phyloP scores from a whole-genome alignment of 2,797 vertebrate genomes.

The Buphagus erythrorhynchus region DNA sequence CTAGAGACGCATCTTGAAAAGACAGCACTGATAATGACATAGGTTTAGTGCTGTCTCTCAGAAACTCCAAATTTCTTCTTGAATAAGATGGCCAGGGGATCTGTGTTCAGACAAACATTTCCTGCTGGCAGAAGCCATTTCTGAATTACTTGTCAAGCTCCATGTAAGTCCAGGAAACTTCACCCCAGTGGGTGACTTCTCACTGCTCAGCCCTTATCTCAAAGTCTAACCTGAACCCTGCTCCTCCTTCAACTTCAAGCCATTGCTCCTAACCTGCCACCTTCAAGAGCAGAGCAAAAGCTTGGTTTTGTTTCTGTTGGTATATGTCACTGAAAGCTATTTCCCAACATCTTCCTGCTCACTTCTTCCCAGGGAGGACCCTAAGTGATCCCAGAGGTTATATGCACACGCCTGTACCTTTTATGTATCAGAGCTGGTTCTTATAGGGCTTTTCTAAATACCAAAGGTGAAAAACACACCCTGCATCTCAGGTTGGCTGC shows the following conservation, averaged over 20 bases:
- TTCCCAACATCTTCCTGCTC: background rate
- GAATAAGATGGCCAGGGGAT: fast-evolving
- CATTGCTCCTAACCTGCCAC: background rate
- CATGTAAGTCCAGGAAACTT: background rate
- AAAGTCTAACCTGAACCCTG: background rate
- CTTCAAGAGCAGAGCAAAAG: background rate
- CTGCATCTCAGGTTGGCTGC: background rate
- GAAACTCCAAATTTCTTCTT: background rate
- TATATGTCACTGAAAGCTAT: background rate
- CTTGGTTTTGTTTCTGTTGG: background rate
- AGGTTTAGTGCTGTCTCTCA: background rate
- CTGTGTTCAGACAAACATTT: background rate
- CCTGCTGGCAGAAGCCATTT: background rate
- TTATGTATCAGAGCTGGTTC: background rate
- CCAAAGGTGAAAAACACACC: background rate
- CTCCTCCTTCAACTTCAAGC: background rate
- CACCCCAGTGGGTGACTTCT: background rate
- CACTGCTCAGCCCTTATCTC: background rate
- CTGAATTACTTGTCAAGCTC: fast-evolving
- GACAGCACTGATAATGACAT: background rate
- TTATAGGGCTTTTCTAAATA: background rate
- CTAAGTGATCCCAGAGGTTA: background rate
- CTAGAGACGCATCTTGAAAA: background rate
- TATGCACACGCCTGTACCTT: background rate
- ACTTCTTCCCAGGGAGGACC: background rate